Base-by-base conservation (phyloP, 2,797 vertebrate species). In the Chrosomus eos region DNA sequence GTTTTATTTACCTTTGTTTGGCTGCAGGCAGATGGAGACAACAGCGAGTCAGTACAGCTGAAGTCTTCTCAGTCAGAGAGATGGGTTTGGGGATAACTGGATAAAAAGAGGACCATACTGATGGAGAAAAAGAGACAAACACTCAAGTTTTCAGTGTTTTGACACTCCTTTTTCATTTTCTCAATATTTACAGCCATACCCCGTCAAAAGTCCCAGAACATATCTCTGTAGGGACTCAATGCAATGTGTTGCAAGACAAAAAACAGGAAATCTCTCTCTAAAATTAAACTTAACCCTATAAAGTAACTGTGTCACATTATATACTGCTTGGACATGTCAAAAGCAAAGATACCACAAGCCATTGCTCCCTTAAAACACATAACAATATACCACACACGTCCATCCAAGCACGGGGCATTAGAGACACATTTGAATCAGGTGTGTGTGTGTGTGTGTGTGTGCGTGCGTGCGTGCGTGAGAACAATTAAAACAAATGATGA, bases 1-100 rank as follows among this genome's bases (percentile, higher is more conserved):
- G 28, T 67, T 31, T 70, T 28, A 26, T 58, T 75, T 64, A 83
- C 87, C 90, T 81, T 83, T 86, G 86, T 91, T 90, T 93, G 74
- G 78, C 91, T 88, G 51, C 92, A 97, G 96, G 95, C 96, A 86
- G 96, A 98, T 48, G 96, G 96, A 81, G 96, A 97, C 82, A 89
- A 91, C 90, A 99, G 97, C 89, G 98, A 99, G 92, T 98, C 98
- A 8, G 96, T 99, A 89, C 98, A 99, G 85, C 94, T 99, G 85
- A 99, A 98, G 93, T 97, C 97, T 3, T 97, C 97, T 89, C 95
- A 94, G 79, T 90, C 94, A 1, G 95, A 95, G 89, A 91, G 93
- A 3, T 86, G 95, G 92, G 95, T 96, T 23, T 96, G 95, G 95
- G 95, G 95, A 87, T 96, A 95, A 82, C 43, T 28, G 13, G 31